These are phyloP conservation scores for Aradus depressus DNA, from an alignment of 2,888 invertebrate genomes.

Conservation along the genomic window DNA sequence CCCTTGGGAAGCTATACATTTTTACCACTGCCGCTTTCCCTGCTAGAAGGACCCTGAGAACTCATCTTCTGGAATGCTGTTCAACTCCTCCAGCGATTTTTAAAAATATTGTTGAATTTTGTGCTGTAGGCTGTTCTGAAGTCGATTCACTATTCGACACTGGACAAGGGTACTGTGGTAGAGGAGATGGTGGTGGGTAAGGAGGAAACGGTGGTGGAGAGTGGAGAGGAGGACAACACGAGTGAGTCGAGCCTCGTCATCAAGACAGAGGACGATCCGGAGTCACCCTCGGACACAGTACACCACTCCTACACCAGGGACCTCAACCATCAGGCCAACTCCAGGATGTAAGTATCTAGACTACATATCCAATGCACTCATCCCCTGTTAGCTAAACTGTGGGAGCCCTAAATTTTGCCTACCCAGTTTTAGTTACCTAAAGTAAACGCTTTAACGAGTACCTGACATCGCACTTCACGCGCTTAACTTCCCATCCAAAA, in stretches of 20 bases:
- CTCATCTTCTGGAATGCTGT: not conserved
- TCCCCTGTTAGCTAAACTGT: too few species aligned
- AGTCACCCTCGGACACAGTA: too few species aligned
- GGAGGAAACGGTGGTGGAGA: slow-evolving; percentile 3
- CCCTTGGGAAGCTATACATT: too few species aligned
- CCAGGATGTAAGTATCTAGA: not conserved
- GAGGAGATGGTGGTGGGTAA: slow-evolving; percentile 12
- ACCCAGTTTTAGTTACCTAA: too few species aligned
- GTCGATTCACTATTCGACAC: slow-evolving; percentile 8
- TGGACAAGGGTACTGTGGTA: slow-evolving; percentile 12
- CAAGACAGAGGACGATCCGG: slow-evolving; percentile 15
- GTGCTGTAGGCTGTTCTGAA: slow-evolving; percentile 7
- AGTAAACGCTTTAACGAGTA: too few species aligned
- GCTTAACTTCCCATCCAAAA: too few species aligned
- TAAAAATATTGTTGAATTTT: not conserved
- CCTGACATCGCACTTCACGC: too few species aligned
- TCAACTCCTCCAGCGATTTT: not conserved
- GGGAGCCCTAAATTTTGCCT: too few species aligned
- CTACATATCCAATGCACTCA: too few species aligned
- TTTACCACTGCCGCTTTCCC: too few species aligned
- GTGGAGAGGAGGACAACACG: slow-evolving; percentile 11
- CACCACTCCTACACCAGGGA: too few species aligned
- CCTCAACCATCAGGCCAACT: not conserved
- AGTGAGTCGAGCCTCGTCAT: slow-evolving; percentile 20
- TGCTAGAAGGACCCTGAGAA: too few species aligned